Percentiles rank a stretch among this genome's conserved stretches.
phyloP scores from a whole-genome alignment of 2,113 vertebrate species.

The Panthera uncia region DNA sequence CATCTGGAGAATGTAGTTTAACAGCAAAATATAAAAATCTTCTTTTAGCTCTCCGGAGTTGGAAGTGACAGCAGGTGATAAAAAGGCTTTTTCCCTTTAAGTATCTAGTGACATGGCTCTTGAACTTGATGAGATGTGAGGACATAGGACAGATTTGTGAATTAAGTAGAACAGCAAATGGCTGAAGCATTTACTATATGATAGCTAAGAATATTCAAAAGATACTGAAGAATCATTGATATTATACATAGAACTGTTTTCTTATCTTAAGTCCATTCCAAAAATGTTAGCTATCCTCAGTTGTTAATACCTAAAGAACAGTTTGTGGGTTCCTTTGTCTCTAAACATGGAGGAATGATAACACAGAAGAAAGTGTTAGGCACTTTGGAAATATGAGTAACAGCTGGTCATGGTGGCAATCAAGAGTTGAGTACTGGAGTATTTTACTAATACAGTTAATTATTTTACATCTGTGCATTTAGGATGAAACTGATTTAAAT shows the following conservation, averaged over 20 bases:
- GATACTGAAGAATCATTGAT: background rate
- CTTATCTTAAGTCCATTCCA: background rate
- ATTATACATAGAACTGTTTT: background rate
- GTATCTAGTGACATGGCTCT: background rate
- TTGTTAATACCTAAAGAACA: background rate
- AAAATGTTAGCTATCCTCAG: background rate
- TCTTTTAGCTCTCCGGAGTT: background rate
- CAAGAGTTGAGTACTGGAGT: background rate
- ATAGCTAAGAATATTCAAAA: background rate
- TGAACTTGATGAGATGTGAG: background rate
- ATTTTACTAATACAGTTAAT: background rate
- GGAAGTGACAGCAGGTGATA: background rate
- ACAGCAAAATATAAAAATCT: background rate
- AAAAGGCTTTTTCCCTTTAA: background rate
- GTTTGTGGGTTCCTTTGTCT: background rate
- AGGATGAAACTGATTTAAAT: background rate
- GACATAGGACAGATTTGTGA: background rate
- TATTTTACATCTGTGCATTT: slow-evolving; percentile 15
- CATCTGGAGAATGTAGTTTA: background rate
- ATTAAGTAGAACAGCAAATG: background rate
- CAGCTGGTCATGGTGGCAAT: background rate
- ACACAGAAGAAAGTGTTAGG: background rate
- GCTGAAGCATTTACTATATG: background rate
- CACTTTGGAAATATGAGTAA: background rate
- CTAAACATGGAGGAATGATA: background rate